Conservation (phyloP, 2,113 vertebrate genomes). For the Actinemys pallida region DNA sequence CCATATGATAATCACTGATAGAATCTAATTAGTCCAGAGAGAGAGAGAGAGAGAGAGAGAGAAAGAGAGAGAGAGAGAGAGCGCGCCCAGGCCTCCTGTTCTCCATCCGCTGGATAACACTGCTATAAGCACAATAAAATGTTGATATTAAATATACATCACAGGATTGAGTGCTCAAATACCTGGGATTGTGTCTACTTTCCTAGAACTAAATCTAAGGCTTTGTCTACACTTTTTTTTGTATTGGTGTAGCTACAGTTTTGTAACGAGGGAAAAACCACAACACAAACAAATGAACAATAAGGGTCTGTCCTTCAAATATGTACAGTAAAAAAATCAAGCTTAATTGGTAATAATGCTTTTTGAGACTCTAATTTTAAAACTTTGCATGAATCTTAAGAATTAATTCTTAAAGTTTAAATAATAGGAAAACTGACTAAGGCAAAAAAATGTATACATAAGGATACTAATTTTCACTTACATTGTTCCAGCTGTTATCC, state of each 20-base stretch:
- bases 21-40: neutral
- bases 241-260: neutral
- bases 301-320: neutral
- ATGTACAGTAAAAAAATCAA: neutral
- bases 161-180: neutral
- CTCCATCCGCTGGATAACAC: neutral
- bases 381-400: neutral
- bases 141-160: neutral
- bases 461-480: constrained; percentile 73
- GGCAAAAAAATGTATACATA: constrained; percentile 42
- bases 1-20: neutral
- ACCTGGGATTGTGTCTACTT: neutral
- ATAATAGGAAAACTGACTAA: constrained; percentile 10
- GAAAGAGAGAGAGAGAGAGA: neutral
- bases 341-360: neutral
- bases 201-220: neutral
- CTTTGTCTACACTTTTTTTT: neutral
- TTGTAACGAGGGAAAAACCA: neutral
- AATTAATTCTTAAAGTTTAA: constrained; percentile 32
- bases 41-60: neutral
- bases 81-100: neutral
- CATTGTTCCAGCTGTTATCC: constrained; percentile 74
- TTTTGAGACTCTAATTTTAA: neutral
- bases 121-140: neutral
- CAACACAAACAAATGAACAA: neutral